Percentiles rank a stretch among this genome's conserved stretches.
Evolutionary conservation across 2,113 vertebrate genomes (phyloP).

Genomic region (Promerops cafer): DNA sequence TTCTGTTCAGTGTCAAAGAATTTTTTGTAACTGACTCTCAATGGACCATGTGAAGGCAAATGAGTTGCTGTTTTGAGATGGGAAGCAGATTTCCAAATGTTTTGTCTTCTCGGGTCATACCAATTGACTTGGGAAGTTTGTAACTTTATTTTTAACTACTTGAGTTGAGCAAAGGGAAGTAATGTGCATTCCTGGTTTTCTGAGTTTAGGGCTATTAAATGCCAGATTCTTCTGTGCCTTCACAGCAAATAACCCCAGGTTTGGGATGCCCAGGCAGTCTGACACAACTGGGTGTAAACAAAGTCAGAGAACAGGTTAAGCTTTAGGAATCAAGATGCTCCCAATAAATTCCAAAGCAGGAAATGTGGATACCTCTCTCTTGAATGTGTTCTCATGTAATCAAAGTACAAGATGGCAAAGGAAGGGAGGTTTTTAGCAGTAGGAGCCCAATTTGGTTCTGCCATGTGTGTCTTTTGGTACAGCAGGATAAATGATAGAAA

Average conservation of each 20-base stretch:
- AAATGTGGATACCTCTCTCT: background rate
- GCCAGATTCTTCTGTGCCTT: background rate
- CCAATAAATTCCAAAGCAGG: background rate
- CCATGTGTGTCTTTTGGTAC: background rate
- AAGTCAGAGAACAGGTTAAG: background rate
- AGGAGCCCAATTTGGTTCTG: background rate
- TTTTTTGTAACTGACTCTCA: background rate
- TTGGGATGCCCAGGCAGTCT: background rate
- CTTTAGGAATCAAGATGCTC: background rate
- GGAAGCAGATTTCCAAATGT: background rate
- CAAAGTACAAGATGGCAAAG: background rate
- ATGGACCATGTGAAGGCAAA: accelerated
- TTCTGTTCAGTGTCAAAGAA: background rate
- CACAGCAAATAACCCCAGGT: background rate
- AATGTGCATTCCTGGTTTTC: background rate
- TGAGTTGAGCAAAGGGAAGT: background rate
- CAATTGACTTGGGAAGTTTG: background rate
- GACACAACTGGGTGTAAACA: background rate
- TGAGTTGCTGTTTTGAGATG: background rate
- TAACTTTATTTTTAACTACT: background rate
- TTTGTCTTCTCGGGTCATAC: background rate
- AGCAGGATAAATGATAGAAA: background rate
- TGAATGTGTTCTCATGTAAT: background rate
- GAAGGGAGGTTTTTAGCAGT: background rate
- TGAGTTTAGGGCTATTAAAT: background rate